Evolutionary conservation across 2,888 invertebrate genomes (phyloP).

Genomic region (Scaptomyza tumidula): DNA sequence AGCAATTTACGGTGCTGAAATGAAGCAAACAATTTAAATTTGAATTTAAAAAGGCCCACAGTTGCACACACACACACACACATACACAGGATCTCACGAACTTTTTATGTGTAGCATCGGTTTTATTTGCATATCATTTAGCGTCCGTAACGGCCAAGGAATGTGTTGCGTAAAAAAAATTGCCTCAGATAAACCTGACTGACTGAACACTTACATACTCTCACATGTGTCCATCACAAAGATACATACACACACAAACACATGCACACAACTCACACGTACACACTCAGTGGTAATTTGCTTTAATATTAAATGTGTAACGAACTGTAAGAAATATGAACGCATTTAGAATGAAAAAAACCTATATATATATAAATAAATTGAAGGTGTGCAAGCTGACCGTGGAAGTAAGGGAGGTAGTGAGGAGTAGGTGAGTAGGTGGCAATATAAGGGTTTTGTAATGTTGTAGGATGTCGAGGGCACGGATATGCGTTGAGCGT

Average conservation of each 20-base stretch:
- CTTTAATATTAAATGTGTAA: conserved; percentile 80
- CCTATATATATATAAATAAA: background rate
- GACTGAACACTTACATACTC: conserved; percentile 28
- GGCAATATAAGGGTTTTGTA: background rate
- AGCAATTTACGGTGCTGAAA: conserved; percentile 54
- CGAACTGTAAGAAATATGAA: conserved; percentile 79
- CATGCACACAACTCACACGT: conserved; percentile 6
- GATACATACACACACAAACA: background rate
- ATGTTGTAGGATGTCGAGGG: conserved; percentile 12
- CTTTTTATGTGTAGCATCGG: conserved; percentile 45
- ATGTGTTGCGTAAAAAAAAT: conserved; percentile 46
- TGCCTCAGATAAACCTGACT: conserved; percentile 65
- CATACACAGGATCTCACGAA: conserved; percentile 32
- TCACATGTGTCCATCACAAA: conserved; percentile 1
- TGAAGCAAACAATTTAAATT: conserved; percentile 76
- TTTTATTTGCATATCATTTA: conserved; percentile 79
- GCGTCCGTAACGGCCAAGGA: conserved; percentile 53
- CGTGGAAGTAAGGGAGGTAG: background rate
- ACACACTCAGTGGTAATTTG: conserved; percentile 65
- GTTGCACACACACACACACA: conserved; percentile 4
- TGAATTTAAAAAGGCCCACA: conserved; percentile 65
- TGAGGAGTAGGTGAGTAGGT: background rate
- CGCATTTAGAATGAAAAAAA: conserved; percentile 55
- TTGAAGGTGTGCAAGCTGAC: background rate
- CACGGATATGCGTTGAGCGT: conserved; percentile 60